Conservation (phyloP, 2,113 vertebrate species). For the Centropus bengalensis region DNA sequence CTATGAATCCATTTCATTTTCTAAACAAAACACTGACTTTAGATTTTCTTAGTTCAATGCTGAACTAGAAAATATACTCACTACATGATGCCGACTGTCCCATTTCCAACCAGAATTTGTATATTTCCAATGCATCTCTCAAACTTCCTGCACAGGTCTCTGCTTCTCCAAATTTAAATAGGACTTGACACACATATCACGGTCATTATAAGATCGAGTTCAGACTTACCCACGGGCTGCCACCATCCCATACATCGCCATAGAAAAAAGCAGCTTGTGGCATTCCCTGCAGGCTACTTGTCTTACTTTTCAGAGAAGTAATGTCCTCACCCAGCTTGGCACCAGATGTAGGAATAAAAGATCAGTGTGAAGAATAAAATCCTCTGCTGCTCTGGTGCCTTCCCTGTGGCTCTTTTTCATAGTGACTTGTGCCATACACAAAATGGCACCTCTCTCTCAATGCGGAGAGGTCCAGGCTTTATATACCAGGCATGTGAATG, state of each 20-base stretch:
- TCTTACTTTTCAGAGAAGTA: slow-evolving; percentile 78
- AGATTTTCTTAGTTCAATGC: background rate
- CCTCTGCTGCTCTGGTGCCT: slow-evolving; percentile 61
- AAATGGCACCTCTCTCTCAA: slow-evolving; percentile 85
- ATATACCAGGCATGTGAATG: slow-evolving; percentile 82
- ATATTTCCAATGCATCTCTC: background rate
- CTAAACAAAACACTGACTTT: background rate
- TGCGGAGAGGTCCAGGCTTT: slow-evolving; percentile 76
- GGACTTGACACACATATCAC: slow-evolving; percentile 44
- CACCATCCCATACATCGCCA: slow-evolving; percentile 74
- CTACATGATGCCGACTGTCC: background rate
- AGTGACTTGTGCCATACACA: slow-evolving; percentile 74
- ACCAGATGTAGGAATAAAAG: slow-evolving; percentile 72
- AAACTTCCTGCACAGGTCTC: slow-evolving; percentile 25
- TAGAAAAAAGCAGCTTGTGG: slow-evolving; percentile 66
- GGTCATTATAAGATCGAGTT: slow-evolving; percentile 17
- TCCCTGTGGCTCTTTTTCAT: slow-evolving; percentile 70
- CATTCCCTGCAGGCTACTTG: slow-evolving; percentile 77
- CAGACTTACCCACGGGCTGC: slow-evolving; percentile 87
- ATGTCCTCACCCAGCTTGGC: slow-evolving; percentile 75
- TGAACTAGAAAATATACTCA: background rate
- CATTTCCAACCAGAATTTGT: slow-evolving; percentile 2
- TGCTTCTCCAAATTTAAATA: slow-evolving; percentile 32
- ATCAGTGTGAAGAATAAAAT: slow-evolving; percentile 68
- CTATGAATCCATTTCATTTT: background rate